Percentiles rank a stretch among this genome's conserved stretches.
These are phyloP conservation scores for Drosophila barbarae DNA, from an alignment of 2,888 invertebrate genomes.

Conservation along the genomic window DNA sequence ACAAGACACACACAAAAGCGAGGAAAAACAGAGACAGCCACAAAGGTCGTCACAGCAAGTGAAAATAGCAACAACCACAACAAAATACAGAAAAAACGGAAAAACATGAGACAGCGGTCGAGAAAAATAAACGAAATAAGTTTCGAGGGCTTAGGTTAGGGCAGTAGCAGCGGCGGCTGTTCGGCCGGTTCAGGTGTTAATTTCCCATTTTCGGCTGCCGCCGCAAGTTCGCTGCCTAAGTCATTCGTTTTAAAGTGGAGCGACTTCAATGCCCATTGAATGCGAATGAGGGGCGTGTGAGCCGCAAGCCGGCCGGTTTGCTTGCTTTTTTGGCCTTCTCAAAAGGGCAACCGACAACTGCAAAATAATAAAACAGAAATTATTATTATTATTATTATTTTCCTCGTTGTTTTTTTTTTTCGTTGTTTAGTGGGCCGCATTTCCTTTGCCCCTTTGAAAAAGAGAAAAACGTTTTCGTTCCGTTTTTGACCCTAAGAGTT, in stretches of 20 bases:
- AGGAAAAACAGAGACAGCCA: constrained; percentile 25
- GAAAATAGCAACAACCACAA: constrained; percentile 62
- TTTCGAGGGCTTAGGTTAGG: constrained; percentile 28
- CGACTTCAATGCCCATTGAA: constrained; percentile 57
- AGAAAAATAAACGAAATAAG: constrained; percentile 34
- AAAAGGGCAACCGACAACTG: constrained; percentile 30
- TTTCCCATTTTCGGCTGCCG: constrained; percentile 44
- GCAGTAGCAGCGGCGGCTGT: not conserved
- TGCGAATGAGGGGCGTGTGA: constrained; percentile 68
- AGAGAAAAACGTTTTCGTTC: constrained; percentile 56
- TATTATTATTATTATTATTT: constrained; percentile 55
- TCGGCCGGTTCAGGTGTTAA: constrained; percentile 59
- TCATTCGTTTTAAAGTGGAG: constrained; percentile 68
- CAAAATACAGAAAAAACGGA: constrained; percentile 10
- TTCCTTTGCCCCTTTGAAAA: constrained; percentile 35
- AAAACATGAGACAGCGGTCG: constrained; percentile 28
- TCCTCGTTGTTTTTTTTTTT: constrained; percentile 28
- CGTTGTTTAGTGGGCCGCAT: constrained; percentile 46
- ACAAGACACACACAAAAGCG: constrained; percentile 19
- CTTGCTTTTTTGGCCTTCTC: constrained; percentile 5
- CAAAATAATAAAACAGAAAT: constrained; percentile 45
- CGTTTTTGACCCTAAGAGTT: constrained; percentile 66
- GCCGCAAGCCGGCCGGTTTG: constrained; percentile 50
- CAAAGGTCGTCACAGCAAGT: constrained; percentile 68
- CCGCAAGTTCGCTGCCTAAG: constrained; percentile 71